Evolutionary conservation across 2,888 invertebrate genomes (phyloP).

Genomic region (Drosophila phalerata): DNA sequence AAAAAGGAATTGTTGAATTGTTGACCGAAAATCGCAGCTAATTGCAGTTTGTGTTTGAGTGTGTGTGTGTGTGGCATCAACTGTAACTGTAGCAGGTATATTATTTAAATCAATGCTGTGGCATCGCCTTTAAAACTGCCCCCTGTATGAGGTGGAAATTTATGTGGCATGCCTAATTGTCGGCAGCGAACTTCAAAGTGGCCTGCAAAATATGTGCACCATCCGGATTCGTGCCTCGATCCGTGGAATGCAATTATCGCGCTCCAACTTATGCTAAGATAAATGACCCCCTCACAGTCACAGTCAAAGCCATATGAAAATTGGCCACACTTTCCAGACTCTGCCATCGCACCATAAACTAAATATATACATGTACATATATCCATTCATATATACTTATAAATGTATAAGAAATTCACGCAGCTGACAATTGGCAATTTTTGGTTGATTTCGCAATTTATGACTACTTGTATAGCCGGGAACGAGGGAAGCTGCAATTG

Average conservation of each 20-base stretch:
- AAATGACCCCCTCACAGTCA: conserved; percentile 59
- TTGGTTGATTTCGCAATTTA: conserved; percentile 77
- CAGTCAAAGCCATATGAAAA: conserved; percentile 40
- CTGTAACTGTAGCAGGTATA: conserved; percentile 34
- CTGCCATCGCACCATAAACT: conserved; percentile 50
- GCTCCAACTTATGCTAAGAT: conserved; percentile 79
- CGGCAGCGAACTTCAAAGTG: conserved; percentile 65
- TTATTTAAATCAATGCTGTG: conserved; percentile 35
- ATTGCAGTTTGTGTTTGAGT: conserved; percentile 35
- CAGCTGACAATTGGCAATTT: conserved; percentile 71
- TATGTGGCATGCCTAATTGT: conserved; percentile 84
- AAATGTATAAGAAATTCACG: conserved; percentile 22
- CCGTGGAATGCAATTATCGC: conserved; percentile 83
- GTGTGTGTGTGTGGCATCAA: conserved; percentile 13
- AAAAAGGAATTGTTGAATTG: conserved; percentile 18
- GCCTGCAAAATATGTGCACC: conserved; percentile 29
- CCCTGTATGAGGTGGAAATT: conserved; percentile 77
- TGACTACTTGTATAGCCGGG: conserved; percentile 27
- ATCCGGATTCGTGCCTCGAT: conserved; percentile 22
- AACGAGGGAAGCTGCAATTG: conserved; percentile 2
- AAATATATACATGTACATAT: conserved; percentile 32
- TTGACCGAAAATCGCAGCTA: conserved; percentile 42
- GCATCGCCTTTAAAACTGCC: conserved; percentile 30
- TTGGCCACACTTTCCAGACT: conserved; percentile 74
- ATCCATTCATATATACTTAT: conserved; percentile 1